A percentile compares a stretch with the other conserved stretches of the same genome.
Evolutionary conservation across 2,797 vertebrate genomes (phyloP).

Genomic region (Ceryle rudis): DNA sequence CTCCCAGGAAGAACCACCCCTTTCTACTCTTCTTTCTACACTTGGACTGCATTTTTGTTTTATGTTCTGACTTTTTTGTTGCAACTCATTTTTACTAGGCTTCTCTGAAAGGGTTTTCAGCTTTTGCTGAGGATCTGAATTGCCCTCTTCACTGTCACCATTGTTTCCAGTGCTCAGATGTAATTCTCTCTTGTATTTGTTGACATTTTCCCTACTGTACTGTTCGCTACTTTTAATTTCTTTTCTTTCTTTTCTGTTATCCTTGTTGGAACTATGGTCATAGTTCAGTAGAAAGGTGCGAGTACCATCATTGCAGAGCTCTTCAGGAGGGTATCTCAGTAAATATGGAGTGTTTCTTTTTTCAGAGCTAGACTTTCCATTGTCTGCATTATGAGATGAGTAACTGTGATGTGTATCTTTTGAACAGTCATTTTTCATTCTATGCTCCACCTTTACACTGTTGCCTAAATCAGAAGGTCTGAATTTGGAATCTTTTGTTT

Average conservation of each 20-base stretch:
- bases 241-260: constrained; percentile 73
- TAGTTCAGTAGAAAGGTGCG: background rate
- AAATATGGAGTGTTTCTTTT: constrained; percentile 54
- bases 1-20: constrained; percentile 56
- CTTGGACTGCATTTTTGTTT: constrained; percentile 65
- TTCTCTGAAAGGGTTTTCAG: constrained; percentile 63
- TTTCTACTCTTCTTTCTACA: constrained; percentile 67
- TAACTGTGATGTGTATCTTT: constrained; percentile 65
- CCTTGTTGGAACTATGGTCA: constrained; percentile 60
- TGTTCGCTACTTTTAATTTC: constrained; percentile 62
- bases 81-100: constrained; percentile 66
- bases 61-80: constrained; percentile 62
- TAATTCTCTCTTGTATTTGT: constrained; percentile 63
- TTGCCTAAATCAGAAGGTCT: constrained; percentile 64
- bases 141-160: constrained; percentile 47
- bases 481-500: constrained; percentile 70
- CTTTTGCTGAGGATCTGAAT: constrained; percentile 63
- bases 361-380: constrained; percentile 70
- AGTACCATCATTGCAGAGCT: constrained; percentile 36
- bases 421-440: constrained; percentile 59
- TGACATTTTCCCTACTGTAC: constrained; percentile 31
- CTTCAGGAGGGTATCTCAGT: constrained; percentile 34
- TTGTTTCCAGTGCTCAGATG: background rate
- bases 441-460: constrained; percentile 62
- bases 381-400: constrained; percentile 52